phyloP scores from a whole-genome alignment of 2,888 invertebrate species.

The Priocnemis perturbator region DNA sequence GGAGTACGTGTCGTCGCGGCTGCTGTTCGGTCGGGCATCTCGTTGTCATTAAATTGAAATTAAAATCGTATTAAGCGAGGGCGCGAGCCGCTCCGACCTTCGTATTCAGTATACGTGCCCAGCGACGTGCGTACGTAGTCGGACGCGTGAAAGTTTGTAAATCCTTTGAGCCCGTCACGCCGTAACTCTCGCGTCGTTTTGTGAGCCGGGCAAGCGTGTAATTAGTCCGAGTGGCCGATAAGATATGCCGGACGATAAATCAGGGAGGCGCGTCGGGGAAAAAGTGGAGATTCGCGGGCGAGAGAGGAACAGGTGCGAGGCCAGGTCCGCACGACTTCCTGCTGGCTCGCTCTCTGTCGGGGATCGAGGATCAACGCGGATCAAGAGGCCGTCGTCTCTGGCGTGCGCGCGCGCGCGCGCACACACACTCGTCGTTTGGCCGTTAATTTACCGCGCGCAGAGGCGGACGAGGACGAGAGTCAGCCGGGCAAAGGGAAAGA shows the following conservation, averaged over 20 bases:
- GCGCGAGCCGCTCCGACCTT: no score
- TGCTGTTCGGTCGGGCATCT: not conserved
- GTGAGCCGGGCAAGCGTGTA: conserved; percentile 4
- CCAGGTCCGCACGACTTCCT: not conserved
- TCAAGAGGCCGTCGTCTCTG: not conserved
- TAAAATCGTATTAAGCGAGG: not conserved
- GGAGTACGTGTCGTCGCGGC: no score
- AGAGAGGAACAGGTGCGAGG: conserved; percentile 4
- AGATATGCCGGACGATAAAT: not conserved
- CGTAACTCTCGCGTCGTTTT: no score
- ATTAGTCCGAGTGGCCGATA: conserved; percentile 1
- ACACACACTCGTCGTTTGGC: not conserved
- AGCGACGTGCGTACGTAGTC: no score
- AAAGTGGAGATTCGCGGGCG: not conserved
- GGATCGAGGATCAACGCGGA: conserved; percentile 8
- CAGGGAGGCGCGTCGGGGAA: no score
- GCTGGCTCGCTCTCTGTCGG: not conserved
- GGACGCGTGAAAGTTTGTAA: no score
- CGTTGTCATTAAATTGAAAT: conserved; percentile 4
- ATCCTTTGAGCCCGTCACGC: no score
- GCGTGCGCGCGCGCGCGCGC: no score
- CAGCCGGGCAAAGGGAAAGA: conserved; percentile 6
- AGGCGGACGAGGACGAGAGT: not conserved
- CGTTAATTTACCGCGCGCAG: conserved; percentile 1
- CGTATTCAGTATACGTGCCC: no score